phyloP scores from a whole-genome alignment of 2,113 vertebrate species.

The Athene noctua region DNA sequence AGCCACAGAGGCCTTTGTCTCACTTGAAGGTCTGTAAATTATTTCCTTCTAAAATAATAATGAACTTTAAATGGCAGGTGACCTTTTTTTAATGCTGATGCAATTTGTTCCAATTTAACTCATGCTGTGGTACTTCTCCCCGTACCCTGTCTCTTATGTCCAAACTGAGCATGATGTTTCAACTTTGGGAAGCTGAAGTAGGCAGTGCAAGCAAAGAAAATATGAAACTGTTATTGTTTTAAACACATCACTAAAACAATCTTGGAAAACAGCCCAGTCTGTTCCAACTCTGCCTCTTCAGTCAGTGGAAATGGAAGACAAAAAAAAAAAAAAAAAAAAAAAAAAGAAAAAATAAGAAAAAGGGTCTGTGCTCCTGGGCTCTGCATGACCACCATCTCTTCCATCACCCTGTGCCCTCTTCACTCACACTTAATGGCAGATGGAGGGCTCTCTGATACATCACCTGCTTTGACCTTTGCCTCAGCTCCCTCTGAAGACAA shows the following conservation, averaged over 20 bases:
- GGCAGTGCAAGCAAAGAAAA: neutral
- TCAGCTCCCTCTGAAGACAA: neutral
- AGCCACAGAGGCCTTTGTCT: neutral
- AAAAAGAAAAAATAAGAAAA: neutral
- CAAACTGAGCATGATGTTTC: neutral
- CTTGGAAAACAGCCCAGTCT: neutral
- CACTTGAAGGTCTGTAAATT: neutral
- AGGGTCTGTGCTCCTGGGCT: neutral
- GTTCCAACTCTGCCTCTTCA: neutral
- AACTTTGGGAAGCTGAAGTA: neutral
- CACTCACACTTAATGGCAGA: neutral
- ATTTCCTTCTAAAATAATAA: neutral
- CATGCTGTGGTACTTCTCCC: neutral
- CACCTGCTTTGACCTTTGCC: neutral
- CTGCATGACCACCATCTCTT: neutral
- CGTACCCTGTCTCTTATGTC: neutral
- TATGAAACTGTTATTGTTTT: neutral
- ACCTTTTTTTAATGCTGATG: neutral
- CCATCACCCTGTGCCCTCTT: neutral
- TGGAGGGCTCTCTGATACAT: neutral
- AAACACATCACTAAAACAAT: neutral
- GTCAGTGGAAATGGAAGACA: neutral
- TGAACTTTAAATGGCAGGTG: neutral
- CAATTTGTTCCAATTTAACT: neutral
- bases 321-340: neutral